phyloP scores from a whole-genome alignment of 2,888 invertebrate species.

The Eumerus sabulonum region DNA sequence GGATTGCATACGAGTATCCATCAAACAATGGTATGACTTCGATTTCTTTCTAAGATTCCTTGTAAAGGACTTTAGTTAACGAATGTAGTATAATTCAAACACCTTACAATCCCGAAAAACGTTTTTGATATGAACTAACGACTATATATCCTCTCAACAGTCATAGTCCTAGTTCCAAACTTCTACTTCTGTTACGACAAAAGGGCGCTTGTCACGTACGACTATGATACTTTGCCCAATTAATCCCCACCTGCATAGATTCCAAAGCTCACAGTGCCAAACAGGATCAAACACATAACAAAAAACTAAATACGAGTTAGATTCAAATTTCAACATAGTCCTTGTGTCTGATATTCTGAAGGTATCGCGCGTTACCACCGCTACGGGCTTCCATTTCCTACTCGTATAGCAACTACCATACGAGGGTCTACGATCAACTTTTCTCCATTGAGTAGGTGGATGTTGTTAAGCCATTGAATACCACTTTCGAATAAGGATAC shows the following conservation, averaged over 20 bases:
- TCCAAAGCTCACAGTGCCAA: slow-evolving; percentile 8
- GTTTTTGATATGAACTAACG: no score
- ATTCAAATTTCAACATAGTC: slow-evolving; percentile 49
- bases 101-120: no score
- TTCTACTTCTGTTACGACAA: no score
- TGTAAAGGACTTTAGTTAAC: no score
- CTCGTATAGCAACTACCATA: slow-evolving; percentile 39
- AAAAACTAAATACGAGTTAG: slow-evolving; percentile 41
- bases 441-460: slow-evolving; percentile 54
- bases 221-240: slow-evolving; percentile 11
- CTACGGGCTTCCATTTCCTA: slow-evolving; percentile 9
- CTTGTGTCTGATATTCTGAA: slow-evolving; percentile 25
- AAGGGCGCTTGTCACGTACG: slow-evolving; percentile 36
- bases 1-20: no score
- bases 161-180: no score
- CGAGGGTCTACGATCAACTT: slow-evolving; percentile 65
- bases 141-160: no score
- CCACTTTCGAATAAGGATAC: slow-evolving; percentile 55
- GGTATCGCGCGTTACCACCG: no score
- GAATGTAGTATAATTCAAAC: no score
- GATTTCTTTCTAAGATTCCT: no score
- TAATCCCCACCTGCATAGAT: slow-evolving; percentile 54
- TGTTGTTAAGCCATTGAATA: slow-evolving; percentile 61
- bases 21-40: no score
- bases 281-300: no score